Percentiles rank a stretch among this genome's conserved stretches.
phyloP scores from a whole-genome alignment of 2,888 invertebrate species.

The Hypomecis punctinalis region DNA sequence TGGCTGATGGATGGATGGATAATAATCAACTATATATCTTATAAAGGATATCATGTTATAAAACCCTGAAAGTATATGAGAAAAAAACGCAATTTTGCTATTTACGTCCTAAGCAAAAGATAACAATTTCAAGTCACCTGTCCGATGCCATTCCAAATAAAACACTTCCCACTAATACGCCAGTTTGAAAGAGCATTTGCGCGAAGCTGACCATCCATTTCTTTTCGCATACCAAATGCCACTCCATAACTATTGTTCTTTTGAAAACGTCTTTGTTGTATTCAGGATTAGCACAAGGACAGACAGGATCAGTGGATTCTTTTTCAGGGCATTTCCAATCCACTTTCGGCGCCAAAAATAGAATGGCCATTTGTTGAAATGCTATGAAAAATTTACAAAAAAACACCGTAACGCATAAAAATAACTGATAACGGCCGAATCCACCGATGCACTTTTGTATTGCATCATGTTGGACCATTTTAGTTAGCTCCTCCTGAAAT shows the following conservation, averaged over 20 bases:
- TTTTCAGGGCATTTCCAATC: conserved; percentile 47
- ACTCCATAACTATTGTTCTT: conserved; percentile 90
- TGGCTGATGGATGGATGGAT: too few relatives aligned
- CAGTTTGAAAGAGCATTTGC: conserved; percentile 91
- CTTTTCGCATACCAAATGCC: conserved; percentile 89
- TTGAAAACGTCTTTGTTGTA: conserved; percentile 88
- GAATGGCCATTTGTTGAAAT: conserved; percentile 67
- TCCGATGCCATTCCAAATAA: conserved; percentile 90
- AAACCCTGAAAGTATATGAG: background rate
- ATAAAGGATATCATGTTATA: background rate
- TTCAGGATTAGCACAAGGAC: conserved; percentile 84
- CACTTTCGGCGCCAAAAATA: conserved; percentile 63
- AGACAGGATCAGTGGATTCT: conserved; percentile 59
- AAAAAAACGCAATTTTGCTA: background rate
- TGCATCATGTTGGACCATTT: conserved; percentile 51
- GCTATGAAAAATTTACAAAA: conserved; percentile 64
- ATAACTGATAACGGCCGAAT: conserved; percentile 73
- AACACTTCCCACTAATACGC: conserved; percentile 89
- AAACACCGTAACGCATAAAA: conserved; percentile 58
- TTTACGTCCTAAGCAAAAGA: background rate
- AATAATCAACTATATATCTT: too few relatives aligned
- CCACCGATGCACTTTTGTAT: conserved; percentile 77
- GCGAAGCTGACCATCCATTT: conserved; percentile 87
- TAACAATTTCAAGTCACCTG: conserved; percentile 82
- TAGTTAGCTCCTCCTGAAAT: conserved; percentile 46